Conservation (phyloP, 2,113 vertebrate species). For the Nycticebus coucang region DNA sequence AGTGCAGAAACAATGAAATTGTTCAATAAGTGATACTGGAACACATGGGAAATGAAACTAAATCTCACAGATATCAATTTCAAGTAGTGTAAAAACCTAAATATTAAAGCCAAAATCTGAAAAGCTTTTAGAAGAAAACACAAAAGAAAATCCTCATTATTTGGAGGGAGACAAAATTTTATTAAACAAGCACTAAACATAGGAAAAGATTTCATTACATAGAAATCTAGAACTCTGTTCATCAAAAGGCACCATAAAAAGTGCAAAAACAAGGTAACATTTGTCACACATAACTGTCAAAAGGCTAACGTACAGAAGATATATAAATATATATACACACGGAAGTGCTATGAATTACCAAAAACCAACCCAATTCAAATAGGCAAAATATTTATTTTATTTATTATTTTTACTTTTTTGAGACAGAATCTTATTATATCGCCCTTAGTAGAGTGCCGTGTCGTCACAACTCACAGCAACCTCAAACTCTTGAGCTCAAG, state of each 20-base stretch:
- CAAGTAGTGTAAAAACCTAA: background rate
- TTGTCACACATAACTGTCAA: background rate
- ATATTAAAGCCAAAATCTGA: background rate
- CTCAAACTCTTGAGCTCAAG: too few species aligned
- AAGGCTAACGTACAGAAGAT: background rate
- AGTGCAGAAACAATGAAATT: background rate
- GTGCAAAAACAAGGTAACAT: slow-evolving; percentile 2
- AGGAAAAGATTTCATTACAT: background rate
- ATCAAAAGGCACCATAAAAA: background rate
- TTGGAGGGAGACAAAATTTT: slow-evolving; percentile 6
- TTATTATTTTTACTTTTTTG: too few species aligned
- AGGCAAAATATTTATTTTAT: background rate
- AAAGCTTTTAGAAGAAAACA: background rate
- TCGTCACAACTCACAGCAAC: too few species aligned
- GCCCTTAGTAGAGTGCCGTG: too few species aligned
- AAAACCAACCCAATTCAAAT: slow-evolving; percentile 31
- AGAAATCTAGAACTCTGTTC: slow-evolving; percentile 2
- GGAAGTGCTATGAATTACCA: background rate
- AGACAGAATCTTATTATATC: too few species aligned
- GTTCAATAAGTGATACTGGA: background rate
- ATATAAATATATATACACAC: background rate
- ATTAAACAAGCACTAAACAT: slow-evolving; percentile 14
- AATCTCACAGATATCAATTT: background rate
- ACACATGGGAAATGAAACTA: background rate
- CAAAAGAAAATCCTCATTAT: slow-evolving; percentile 35